Evolutionary conservation across 2,113 vertebrate species (phyloP).

Genomic region (Lagenorhynchus albirostris): DNA sequence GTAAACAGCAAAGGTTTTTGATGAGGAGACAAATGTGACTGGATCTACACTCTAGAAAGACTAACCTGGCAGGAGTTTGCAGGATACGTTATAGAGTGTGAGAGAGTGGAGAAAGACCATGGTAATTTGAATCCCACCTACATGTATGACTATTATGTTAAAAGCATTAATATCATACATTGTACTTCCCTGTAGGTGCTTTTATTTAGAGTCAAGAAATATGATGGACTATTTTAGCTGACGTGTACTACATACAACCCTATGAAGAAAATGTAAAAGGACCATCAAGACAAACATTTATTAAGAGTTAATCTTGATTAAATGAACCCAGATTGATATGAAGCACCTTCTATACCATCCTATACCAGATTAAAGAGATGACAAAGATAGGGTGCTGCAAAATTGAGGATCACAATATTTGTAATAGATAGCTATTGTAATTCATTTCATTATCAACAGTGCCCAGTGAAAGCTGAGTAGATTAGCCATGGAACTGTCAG

Average conservation of each 20-base stretch:
- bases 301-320: slow-evolving; percentile 30
- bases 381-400: slow-evolving; percentile 7
- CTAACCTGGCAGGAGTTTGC: background rate
- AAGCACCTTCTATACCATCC: background rate
- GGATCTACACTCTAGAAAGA: background rate
- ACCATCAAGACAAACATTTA: background rate
- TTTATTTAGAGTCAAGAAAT: slow-evolving; percentile 11
- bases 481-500: background rate
- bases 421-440: background rate
- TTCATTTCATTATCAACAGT: slow-evolving; percentile 19
- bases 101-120: background rate
- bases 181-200: background rate
- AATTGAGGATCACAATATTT: background rate
- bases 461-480: background rate
- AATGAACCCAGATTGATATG: slow-evolving; percentile 25
- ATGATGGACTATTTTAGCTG: slow-evolving; percentile 6
- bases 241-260: background rate
- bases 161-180: background rate
- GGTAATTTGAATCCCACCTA: background rate
- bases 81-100: background rate
- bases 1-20: background rate
- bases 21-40: background rate
- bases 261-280: slow-evolving; percentile 22
- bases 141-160: background rate
- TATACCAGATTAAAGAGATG: background rate